Evolutionary conservation across 30 jellyfish, hydroid and myxozoan genomes (phyloP).

Genomic region (Cassiopea andromeda): DNA sequence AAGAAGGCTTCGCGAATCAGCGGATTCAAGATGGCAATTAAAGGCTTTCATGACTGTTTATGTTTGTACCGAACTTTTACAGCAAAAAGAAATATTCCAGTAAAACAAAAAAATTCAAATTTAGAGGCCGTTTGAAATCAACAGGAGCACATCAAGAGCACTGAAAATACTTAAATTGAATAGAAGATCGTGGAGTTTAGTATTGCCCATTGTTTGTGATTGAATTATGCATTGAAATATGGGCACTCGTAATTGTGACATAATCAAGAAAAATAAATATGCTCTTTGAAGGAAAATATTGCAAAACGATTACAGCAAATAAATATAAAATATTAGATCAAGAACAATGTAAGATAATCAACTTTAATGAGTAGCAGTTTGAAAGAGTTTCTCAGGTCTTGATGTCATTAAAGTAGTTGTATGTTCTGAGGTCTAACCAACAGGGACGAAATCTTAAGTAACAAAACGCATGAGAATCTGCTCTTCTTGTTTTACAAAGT

Average conservation of each 20-base stretch:
- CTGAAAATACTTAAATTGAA: too few relatives aligned
- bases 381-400: neutral
- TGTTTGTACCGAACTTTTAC: neutral
- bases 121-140: neutral
- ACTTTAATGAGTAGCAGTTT: neutral
- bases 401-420: neutral
- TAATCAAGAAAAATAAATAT: neutral
- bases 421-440: slow-evolving; percentile 8
- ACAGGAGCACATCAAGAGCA: neutral
- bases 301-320: neutral
- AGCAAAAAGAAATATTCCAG: neutral
- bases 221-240: neutral
- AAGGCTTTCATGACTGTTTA: neutral
- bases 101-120: neutral
- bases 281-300: neutral
- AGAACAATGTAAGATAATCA: neutral
- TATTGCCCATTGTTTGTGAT: neutral
- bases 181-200: too few relatives aligned
- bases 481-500: neutral
- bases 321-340: neutral
- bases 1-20: neutral
- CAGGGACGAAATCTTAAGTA: slow-evolving; percentile 18
- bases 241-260: neutral
- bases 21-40: neutral
- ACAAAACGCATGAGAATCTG: slow-evolving; percentile 12